Base-by-base conservation (phyloP, 2,797 vertebrate genomes). In the Cetoscarus ocellatus region DNA sequence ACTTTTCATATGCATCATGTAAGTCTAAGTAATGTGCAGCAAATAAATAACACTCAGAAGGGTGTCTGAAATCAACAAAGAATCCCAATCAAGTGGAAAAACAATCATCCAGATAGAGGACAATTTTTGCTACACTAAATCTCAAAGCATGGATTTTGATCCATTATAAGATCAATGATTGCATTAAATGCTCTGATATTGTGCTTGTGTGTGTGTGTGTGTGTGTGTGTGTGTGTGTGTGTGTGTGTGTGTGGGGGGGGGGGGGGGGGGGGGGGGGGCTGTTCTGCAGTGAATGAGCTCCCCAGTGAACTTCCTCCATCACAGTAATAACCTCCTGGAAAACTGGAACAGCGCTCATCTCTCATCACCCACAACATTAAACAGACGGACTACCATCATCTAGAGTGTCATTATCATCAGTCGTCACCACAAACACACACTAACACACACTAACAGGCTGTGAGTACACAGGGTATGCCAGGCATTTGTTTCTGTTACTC, bases 241-340 rank as follows among this genome's bases (percentile, higher is more conserved):
- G 19, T 13, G 50, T 11, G 50, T 34, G 63, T n/a, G 64, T 58
- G 64, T 54, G 73, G n/a, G n/a, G n/a, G n/a, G n/a, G n/a, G n/a
- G n/a, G n/a, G n/a, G n/a, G n/a, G n/a, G n/a, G n/a, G n/a, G n/a
- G n/a, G n/a, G n/a, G n/a, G n/a, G n/a, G n/a, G n/a, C n/a, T n/a
- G n/a, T n/a, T 45, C 39, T 55, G 50, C 54, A 43, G 47, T 74
- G 54, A 65, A 35, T 59, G 60, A 82, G 80, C 73, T 45, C 13
- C 48, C 34, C 67, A 52, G 58, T 70, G 72, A 80, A 69, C 57
- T 51, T 77, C 70, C 53, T 84, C 75, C 48, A 87, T 92, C 79
- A 82, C 64, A 51, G 42, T 85, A 91, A 90, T 89, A 75, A 87
- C 51, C 60, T 84, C 52, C 52, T 69, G 51, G 55, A 77, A 74